Evolutionary conservation across 2,113 vertebrate species (phyloP), one percentile per base, ranked within the genome.

Genomic region (Laticauda laticaudata): DNA sequence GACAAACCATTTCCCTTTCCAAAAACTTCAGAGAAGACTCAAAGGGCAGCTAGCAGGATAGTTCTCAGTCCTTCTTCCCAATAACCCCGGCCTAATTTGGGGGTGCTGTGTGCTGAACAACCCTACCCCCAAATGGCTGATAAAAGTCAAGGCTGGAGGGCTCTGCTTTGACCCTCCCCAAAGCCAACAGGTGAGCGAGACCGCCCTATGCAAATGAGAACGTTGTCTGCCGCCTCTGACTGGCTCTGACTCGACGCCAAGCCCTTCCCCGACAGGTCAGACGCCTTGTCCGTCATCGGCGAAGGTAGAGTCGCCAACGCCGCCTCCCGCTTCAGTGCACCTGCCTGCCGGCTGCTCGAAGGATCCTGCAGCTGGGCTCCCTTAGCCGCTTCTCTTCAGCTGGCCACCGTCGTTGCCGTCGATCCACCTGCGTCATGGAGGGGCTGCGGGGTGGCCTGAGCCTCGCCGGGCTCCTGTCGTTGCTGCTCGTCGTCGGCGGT

Each of bases 241-340:
- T 89, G 91, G 93, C 45, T 61, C 55, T n/a, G 53, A 26, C 45
- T 0, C 14, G 8, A 9, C 34, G 91, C 34, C 55, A 48, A 23
- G 87, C 87, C 56, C 56, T 56, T 20, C 56, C 39, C 89, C 89
- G 90, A 86, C 87, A 93, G 93, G 93, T 93, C 86, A 75, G 93
- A 9, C 87, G 2, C 11, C 64, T 89, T 89, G 92, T 90, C 88
- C 55, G 23, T 92, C 75, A 59, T 5, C 34, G 29, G 7, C 6
- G 45, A 56, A 59, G 92, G 69, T n/a, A 59, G 45, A 86, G 75
- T 55, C 92, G 21, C 4, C 81, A 24, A 24, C 12, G 12, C 56
- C 6, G 45, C 45, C 45, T 51, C 45, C 43, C 29, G 3, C 55
- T 56, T 64, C 89, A 93, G n/a, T 93, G 20, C 89, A 90, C 92